A percentile compares a stretch with the other conserved stretches of the same genome.
These are phyloP conservation scores for Chironomus riparius DNA, from an alignment of 2,888 invertebrate genomes.

Conservation along the genomic window DNA sequence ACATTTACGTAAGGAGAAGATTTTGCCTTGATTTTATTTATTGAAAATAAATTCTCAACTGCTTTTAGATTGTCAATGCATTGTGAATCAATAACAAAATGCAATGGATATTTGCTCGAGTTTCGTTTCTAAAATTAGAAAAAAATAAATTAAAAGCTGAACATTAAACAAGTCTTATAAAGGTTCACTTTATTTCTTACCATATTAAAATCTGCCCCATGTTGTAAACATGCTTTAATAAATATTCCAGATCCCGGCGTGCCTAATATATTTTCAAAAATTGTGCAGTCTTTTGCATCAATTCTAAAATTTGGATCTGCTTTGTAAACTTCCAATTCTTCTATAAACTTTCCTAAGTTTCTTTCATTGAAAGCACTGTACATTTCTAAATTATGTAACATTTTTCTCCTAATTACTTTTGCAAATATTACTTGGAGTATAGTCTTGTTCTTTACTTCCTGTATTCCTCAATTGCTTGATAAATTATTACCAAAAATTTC, in stretches of 20 bases:
- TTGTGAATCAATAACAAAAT: not conserved
- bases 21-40: not conserved
- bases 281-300: not conserved
- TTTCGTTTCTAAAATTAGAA: not conserved
- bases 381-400: not conserved
- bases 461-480: no score
- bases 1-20: not conserved
- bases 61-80: not conserved
- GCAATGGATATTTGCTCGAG: not conserved
- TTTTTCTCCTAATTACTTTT: no score
- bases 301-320: not conserved
- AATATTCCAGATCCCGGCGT: not conserved
- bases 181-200: not conserved
- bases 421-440: no score
- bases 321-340: not conserved
- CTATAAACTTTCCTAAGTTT: not conserved
- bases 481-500: no score
- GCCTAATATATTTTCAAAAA: not conserved
- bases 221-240: not conserved
- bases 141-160: not conserved
- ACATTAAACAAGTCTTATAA: no score
- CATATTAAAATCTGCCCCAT: not conserved
- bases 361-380: not conserved
- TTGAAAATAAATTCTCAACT: not conserved
- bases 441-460: no score